Conservation (phyloP, 2,113 vertebrate genomes). For the Atractosteus spatula region DNA sequence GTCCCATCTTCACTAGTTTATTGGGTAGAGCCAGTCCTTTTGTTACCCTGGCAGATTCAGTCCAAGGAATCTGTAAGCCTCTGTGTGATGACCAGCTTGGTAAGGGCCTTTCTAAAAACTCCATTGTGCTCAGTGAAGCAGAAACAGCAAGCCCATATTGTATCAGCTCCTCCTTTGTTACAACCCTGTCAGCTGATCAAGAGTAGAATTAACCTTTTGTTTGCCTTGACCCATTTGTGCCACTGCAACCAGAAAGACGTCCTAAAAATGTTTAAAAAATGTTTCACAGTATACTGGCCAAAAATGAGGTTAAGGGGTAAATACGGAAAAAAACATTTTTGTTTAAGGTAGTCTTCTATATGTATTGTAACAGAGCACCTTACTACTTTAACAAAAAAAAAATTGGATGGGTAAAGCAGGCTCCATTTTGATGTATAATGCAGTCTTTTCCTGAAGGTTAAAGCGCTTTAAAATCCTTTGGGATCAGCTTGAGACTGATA, state of each 20-base stretch:
- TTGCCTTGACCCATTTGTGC: neutral
- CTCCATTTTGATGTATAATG: too few species aligned
- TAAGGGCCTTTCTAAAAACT: neutral
- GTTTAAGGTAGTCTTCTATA: too few species aligned
- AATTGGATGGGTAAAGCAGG: too few species aligned
- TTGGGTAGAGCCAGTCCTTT: neutral
- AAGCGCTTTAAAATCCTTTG: too few species aligned
- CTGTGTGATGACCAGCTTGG: neutral
- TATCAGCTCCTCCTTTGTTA: slow-evolving; percentile 10
- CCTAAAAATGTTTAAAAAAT: too few species aligned
- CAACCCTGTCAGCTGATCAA: neutral
- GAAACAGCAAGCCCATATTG: neutral
- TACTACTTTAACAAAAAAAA: too few species aligned
- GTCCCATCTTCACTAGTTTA: neutral
- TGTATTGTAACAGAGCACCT: too few species aligned
- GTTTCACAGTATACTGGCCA: too few species aligned
- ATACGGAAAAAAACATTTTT: too few species aligned
- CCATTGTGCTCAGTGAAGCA: neutral
- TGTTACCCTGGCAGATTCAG: slow-evolving; percentile 1
- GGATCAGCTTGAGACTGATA: too few species aligned
- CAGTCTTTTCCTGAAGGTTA: too few species aligned
- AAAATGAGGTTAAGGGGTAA: too few species aligned
- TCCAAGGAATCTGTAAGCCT: neutral
- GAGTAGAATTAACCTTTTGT: slow-evolving; percentile 3
- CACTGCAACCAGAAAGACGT: neutral